Base-by-base conservation (phyloP, 2,113 vertebrate genomes). In the Lichenostomus cassidix region DNA sequence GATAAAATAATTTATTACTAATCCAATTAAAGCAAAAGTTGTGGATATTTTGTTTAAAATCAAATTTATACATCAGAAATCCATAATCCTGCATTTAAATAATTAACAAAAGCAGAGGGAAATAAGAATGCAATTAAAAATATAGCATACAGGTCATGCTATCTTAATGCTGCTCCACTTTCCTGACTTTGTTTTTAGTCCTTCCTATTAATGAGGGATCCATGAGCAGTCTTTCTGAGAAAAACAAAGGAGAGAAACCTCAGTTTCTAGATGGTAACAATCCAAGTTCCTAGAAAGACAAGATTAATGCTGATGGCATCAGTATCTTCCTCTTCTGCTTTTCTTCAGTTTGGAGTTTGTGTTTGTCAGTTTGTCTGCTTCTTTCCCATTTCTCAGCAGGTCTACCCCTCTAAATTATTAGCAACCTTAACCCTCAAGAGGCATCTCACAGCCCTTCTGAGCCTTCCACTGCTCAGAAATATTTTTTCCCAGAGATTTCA, bases 71-170 rank as follows among this genome's bases (percentile, higher is more conserved):
- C 1, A 27, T 23, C 23, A 77, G 13, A 84, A 89, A 84, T 41
- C 14, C 14, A 24, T 65, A 81, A 41, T 47, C 2, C 1, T 29
- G 5, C 11, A 52, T 35, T 60, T n/a, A 77, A 91, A 76, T 50
- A 79, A 42, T 44, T 58, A 14, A 31, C 29, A 42, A 53, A 55
- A 41, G 1, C 31, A 19, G 15, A 44, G 1, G 7, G 0, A 29
- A 86, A 67, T 67, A 58, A 46, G 39, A 73, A 68, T 22, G 2
- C 5, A 53, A n/a, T 50, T 39, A 46, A 50, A 67, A 68, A 20
- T 33, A 3, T 37, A 58, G 18, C 39, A 50, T 10, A 35, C 1
- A 68, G 6, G 1, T 9, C 2, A 0, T 52, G 7, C 2, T 47
- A 10, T 69, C 8, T 35, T 56, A 42, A 29, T 25, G 5, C 2